phyloP scores from a whole-genome alignment of 2,888 invertebrate species.

The Deroplatys truncata region DNA sequence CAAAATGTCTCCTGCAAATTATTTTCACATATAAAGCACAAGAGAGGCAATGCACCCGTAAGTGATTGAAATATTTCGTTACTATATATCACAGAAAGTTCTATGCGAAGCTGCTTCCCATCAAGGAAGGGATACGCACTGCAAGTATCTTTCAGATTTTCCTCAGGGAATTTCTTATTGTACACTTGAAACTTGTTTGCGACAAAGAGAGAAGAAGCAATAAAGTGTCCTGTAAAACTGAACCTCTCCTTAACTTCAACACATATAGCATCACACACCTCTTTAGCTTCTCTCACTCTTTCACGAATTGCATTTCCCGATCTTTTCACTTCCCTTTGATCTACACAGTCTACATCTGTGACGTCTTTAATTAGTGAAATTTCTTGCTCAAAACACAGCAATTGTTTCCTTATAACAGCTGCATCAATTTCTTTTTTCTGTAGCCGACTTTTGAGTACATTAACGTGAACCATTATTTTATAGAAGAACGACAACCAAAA shows the following conservation, averaged over 20 bases:
- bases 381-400: conserved; percentile 25
- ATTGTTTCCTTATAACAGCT: conserved; percentile 15
- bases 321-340: neutral
- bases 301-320: neutral
- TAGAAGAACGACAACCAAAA: conserved; percentile 37
- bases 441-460: conserved; percentile 34
- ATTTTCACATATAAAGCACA: conserved; percentile 31
- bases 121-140: conserved; percentile 28
- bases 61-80: no score
- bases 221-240: conserved; percentile 34
- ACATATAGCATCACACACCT: conserved; percentile 36
- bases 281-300: conserved; percentile 29
- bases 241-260: conserved; percentile 34
- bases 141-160: conserved; percentile 29
- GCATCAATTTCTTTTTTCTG: conserved; percentile 23
- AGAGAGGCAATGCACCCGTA: no score
- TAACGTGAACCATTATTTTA: conserved; percentile 34
- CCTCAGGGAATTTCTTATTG: conserved; percentile 12
- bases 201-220: conserved; percentile 35
- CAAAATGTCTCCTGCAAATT: conserved; percentile 33
- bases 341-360: neutral
- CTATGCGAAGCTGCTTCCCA: conserved; percentile 29
- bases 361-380: conserved; percentile 20
- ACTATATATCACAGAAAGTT: conserved; percentile 29
- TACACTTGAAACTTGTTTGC: conserved; percentile 31